Evolutionary conservation across 2,888 invertebrate genomes (phyloP), one percentile per base, ranked within the genome.

Genomic region (Eledona agricola): DNA sequence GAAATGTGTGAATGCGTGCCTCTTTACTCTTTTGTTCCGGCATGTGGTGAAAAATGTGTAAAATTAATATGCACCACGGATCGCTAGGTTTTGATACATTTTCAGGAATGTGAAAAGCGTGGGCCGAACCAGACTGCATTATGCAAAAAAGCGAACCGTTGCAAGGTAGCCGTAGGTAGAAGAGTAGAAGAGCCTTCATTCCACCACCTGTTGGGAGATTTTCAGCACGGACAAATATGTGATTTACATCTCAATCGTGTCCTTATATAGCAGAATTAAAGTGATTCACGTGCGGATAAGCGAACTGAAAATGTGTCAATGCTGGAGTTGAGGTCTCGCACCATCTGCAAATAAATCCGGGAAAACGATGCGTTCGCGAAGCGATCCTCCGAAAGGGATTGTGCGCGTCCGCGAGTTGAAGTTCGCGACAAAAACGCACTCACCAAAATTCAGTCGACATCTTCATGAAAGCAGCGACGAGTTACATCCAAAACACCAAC

Each of bases 271-370:
- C 12, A 20, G 20, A 5, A 35, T 13, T 5, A 32, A 38, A 46
- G 17, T 51, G 51, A 53, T 11, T 34, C 47, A 47, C 4, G 19
- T 25, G 10, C 26, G 10, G 5, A 9, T 32, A 38, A 29, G 13
- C 9, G 7, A 34, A 43, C 20, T 29, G 25, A 12, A 37, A 19
- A 37, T 45, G 28, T 47, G 53, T 53, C 47, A 53, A 53, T 53
- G 53, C 34, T 47, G 23, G 16, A n/a, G 15, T 7, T 6, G 23
- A 29, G 26, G 15, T 26, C 31, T 29, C 23, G 12, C 37, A 47
- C 52, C 52, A 47, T 40, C 46, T 51, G 51, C 23, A 37, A 23
- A n/a, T 7, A n/a, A n/a, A n/a, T n/a, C n/a, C n/a, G n/a, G n/a
- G n/a, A n/a, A n/a, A n/a, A n/a, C n/a, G n/a, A n/a, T n/a, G n/a